Percentiles rank a stretch among this genome's conserved stretches.
phyloP scores from a whole-genome alignment of 1,140 invertebrate genomes.

The Calephelis nemesis region DNA sequence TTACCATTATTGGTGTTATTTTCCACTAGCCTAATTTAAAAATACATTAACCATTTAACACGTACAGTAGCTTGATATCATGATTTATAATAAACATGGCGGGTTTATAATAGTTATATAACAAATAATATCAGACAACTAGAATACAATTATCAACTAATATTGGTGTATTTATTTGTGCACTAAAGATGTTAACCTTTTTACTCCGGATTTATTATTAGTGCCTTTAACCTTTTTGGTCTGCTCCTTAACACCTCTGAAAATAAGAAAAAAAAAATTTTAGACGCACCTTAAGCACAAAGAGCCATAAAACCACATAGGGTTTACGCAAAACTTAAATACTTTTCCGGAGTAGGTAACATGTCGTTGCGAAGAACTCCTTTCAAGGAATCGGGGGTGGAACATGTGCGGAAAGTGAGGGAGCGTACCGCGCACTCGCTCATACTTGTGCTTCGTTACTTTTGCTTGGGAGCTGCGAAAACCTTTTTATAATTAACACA shows the following conservation, averaged over 20 bases:
- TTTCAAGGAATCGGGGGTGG: too few species aligned
- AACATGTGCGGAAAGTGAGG: too few species aligned
- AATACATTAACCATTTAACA: slow-evolving; percentile 15
- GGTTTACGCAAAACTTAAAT: too few species aligned
- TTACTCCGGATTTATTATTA: slow-evolving; percentile 54
- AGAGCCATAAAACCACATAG: too few species aligned
- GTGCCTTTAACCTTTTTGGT: slow-evolving; percentile 69
- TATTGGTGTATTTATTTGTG: slow-evolving; percentile 57
- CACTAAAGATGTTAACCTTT: slow-evolving; percentile 63
- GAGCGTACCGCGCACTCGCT: too few species aligned
- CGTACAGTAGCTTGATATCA: slow-evolving; percentile 9
- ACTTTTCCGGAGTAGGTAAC: too few species aligned
- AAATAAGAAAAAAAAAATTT: slow-evolving; percentile 30
- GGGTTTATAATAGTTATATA: slow-evolving; percentile 17
- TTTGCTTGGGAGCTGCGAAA: too few species aligned
- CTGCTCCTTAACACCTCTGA: slow-evolving; percentile 75
- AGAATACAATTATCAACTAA: slow-evolving; percentile 18
- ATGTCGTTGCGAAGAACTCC: too few species aligned
- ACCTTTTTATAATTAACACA: too few species aligned
- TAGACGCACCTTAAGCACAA: background rate
- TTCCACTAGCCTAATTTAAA: background rate
- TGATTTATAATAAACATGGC: slow-evolving; percentile 12
- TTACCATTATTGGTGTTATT: slow-evolving; percentile 10
- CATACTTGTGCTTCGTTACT: too few species aligned
- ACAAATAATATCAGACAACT: slow-evolving; percentile 13